Base-by-base conservation (phyloP, 2,888 invertebrate species). In the Julus scandinavius region DNA sequence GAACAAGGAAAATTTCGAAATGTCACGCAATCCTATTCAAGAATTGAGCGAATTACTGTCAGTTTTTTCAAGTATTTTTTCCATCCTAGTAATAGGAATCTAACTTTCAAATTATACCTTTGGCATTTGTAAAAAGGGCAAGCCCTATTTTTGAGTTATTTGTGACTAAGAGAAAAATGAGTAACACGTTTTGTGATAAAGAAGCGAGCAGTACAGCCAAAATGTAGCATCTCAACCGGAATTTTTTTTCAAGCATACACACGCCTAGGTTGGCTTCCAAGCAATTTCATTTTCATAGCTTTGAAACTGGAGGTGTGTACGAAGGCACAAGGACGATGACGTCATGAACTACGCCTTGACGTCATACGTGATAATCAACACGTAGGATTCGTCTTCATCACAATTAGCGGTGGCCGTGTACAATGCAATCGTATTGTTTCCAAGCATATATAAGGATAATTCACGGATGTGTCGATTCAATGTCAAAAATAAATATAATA, bases 301-400 rank as follows among this genome's bases (percentile, higher is more conserved):
- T 63, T 0, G n/a, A 63, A 63, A 63, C 29, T n/a, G 72, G 29
- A 72, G 72, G 72, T 72, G 72, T 72, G 72, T 72, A 9, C 72
- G 9, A n/a, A 20, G 72, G 7, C 45, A 72, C 72, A 72, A 72
- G 72, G 20, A 20, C 72, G 72, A 72, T 72, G 72, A 72, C 72
- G 29, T 72, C 72, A 72, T 11, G 20, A 72, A 17, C 17, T 6
- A 6, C 1, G n/a, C 63, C 17, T 17, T 63, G 63, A 63, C 63
- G 63, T 63, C 63, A 63, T 17, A n/a, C 63, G 72, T 72, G 72
- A 29, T 29, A 72, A 20, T 72, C 9, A 29, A 29, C 72, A 29
- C 72, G 72, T 72, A 72, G 72, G n/a, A n/a, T 63, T 63, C 58
- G 58, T n/a, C 58, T n/a, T 63, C 58, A n/a, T 63, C 58, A n/a